Conservation (phyloP, 2,113 vertebrate species). For the Miniopterus natalensis region DNA sequence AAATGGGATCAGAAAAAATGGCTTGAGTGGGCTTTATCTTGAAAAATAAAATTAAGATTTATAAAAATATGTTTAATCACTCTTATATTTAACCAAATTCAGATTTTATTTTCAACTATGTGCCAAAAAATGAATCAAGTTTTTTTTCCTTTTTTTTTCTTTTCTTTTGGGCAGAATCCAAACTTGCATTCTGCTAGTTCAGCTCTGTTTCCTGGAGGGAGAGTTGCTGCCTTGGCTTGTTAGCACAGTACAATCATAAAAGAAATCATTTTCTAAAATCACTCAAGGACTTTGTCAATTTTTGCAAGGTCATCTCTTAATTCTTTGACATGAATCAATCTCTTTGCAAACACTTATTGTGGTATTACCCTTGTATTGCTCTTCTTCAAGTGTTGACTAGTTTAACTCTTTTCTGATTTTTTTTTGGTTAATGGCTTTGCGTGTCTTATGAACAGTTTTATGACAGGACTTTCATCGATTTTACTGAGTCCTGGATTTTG, state of each 20-base stretch:
- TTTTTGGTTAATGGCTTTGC: neutral
- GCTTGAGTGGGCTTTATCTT: neutral
- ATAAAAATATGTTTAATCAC: neutral
- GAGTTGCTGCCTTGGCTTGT: neutral
- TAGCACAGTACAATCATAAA: neutral
- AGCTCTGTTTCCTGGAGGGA: neutral
- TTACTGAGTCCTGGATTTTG: neutral
- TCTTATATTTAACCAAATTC: slow-evolving; percentile 33
- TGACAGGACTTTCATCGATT: neutral
- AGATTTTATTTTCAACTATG: slow-evolving; percentile 56
- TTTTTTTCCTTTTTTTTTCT: neutral
- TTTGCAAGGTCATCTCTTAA: neutral
- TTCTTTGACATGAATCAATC: neutral
- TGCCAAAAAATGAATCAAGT: neutral
- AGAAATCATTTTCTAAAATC: neutral
- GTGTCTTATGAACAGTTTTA: neutral
- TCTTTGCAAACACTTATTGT: neutral
- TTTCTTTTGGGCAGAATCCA: neutral
- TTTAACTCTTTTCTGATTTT: slow-evolving; percentile 9
- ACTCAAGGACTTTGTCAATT: neutral
- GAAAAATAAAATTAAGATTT: slow-evolving; percentile 42
- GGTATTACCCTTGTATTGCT: neutral
- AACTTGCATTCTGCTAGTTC: neutral
- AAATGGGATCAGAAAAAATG: neutral
- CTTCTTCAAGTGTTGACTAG: neutral